These are phyloP conservation scores for Neosalanx taihuensis DNA, from an alignment of 2,797 vertebrate genomes.

Conservation along the genomic window DNA sequence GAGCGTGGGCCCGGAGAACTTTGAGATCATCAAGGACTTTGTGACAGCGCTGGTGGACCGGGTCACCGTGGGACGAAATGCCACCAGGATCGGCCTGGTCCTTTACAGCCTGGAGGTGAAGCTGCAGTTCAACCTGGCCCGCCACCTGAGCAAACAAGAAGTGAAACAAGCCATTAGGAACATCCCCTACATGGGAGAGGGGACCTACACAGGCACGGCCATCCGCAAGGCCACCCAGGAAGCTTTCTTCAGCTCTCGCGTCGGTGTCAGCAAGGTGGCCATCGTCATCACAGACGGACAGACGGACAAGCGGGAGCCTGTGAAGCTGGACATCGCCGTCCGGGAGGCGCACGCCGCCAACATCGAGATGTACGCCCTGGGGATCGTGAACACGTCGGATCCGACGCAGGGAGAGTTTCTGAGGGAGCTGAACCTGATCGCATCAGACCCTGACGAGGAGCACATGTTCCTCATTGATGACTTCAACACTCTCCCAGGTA, in stretches of 20 bases:
- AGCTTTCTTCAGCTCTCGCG: constrained; percentile 80
- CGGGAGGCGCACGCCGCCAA: constrained; percentile 86
- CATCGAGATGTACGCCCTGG: constrained; percentile 89
- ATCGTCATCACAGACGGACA: constrained; percentile 89
- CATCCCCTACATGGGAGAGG: constrained; percentile 88
- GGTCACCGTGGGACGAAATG: constrained; percentile 84
- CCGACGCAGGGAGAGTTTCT: constrained; percentile 82
- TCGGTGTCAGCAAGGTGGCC: constrained; percentile 84
- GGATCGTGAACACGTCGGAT: constrained; percentile 84
- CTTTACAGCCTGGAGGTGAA: constrained; percentile 86
- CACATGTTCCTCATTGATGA: constrained; percentile 89
- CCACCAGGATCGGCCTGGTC: constrained; percentile 86
- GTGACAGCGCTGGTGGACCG: constrained; percentile 85
- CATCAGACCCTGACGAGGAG: constrained; percentile 85
- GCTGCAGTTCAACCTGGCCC: constrained; percentile 82
- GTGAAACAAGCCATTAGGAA: constrained; percentile 83
- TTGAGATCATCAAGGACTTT: constrained; percentile 89
- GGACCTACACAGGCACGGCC: constrained; percentile 85
- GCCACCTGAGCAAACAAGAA: constrained; percentile 75
- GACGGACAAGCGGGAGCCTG: constrained; percentile 84
- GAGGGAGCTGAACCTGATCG: constrained; percentile 84
- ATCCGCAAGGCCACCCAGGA: constrained; percentile 87
- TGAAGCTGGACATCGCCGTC: constrained; percentile 82
- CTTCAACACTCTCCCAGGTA: constrained; percentile 88
- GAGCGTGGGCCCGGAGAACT: constrained; percentile 90